Base-by-base conservation (phyloP, 1,140 invertebrate species). In the Temnothorax longispinosus region DNA sequence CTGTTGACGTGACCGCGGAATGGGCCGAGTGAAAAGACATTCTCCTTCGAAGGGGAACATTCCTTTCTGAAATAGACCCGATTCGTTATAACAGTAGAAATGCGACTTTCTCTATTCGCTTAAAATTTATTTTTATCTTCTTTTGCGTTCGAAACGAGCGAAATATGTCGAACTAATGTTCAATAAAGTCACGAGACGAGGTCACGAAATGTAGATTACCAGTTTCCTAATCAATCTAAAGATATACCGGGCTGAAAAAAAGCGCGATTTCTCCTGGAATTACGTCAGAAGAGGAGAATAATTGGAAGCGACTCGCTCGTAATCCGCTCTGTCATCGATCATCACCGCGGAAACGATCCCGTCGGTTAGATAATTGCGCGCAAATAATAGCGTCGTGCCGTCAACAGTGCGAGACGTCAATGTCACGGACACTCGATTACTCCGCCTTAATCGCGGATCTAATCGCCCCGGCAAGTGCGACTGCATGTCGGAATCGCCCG, bases 281-380 rank as follows among this genome's bases (percentile, higher is more conserved):
- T 82, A 82, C 27, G 10, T 60, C 41, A 69, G 64, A 67, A 11
- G 38, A 21, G 5, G n/a, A 62, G 50, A 54, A 32, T 27, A 8
- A 74, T 38, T 10, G 38, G 35, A 50, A 47, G 54, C 27, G 10
- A 60, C 35, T 18, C 10, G 11, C 27, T 60, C 13, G 4, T 50
- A 65, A 82, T 50, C 56, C n/a, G 27, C 38, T 21, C 67, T 44
- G 18, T 74, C 67, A 58, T 58, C 27, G 54, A 74, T 82, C 54
- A 69, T 81, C 47, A 11, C 5, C 35, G 15, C n/a, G 32, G 18
- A 77, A 77, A 64, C 4, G 47, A 81, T 27, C 27, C 27, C 2
- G 44, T 56, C 52, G 64, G 50, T 82, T 82, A 82, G 80, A 82
- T 82, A 74, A 72, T 82, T 82, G 52, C 27, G 52, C 27, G 11